These are phyloP conservation scores for Penelope pileata DNA, from an alignment of 2,113 vertebrate species.

Conservation along the genomic window DNA sequence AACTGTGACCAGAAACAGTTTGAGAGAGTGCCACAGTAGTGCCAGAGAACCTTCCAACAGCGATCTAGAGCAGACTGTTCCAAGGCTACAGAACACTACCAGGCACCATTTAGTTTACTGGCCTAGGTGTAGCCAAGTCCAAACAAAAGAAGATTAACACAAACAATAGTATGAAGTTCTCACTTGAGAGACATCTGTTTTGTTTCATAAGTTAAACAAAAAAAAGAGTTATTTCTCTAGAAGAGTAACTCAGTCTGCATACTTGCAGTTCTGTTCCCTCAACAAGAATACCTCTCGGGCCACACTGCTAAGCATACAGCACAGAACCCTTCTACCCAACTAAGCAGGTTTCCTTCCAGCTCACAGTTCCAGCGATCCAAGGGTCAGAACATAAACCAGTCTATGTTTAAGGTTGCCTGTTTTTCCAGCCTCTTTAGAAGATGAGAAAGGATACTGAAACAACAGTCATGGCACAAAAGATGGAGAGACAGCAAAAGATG, in stretches of 20 bases:
- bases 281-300: background rate
- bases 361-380: conserved; percentile 34
- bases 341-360: conserved; percentile 12
- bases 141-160: background rate
- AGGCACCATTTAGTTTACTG: background rate
- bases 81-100: background rate
- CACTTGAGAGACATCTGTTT: background rate
- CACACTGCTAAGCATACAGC: background rate
- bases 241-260: background rate
- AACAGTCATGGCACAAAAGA: conserved; percentile 23
- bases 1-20: background rate
- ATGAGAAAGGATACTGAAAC: background rate
- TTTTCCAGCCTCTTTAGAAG: conserved; percentile 28
- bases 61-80: background rate
- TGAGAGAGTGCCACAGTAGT: background rate
- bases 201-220: background rate
- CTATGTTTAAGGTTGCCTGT: conserved; percentile 33
- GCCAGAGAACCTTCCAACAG: background rate
- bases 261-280: background rate
- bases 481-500: conserved; percentile 15
- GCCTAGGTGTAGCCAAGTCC: background rate
- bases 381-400: conserved; percentile 24
- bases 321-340: background rate
- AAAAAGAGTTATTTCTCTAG: background rate
- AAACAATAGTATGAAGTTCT: background rate